Base-by-base conservation (phyloP, 2,888 invertebrate species). In the Proisotoma minuta region DNA sequence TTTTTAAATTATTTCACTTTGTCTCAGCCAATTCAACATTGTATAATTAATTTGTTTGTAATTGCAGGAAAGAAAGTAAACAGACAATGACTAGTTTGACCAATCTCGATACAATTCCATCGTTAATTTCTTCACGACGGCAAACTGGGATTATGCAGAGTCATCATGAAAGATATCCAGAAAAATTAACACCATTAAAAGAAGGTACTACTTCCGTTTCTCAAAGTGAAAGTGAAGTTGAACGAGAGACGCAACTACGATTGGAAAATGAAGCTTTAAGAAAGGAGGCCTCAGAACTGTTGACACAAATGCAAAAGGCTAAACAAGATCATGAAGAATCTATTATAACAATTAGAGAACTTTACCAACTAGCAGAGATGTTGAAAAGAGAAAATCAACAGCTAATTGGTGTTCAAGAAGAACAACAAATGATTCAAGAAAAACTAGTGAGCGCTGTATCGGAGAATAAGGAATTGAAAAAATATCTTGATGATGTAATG, bases 401-500 rank as follows among this genome's bases (percentile, higher is more conserved):
- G 20, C n/a, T 65, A 12, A 47, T 62, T 27, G 56, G 57, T 15
- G 63, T 53, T 48, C 63, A 63, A 53, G 60, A 65, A 15, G 61
- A 63, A n/a, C 65, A 70, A 24, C 62, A 60, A 57, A 43, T 52
- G 2, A 8, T 70, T 10, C 65, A 70, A 40, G 56, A 57, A 1
- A 65, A 64, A 39, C 53, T 64, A 1, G 10, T 63, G 2, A 59
- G 65, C 18, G 61, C 65, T 1, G n/a, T 70, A 0, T 34, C 62
- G 0, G 67, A 70, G 39, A 70, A 67, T 60, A 58, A 61, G 28
- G 56, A 63, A 23, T 59, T 70, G 53, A 65, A 66, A 22, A 49
- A 56, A 23, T 52, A 60, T 27, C 52, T 70, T 22, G 53, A 70
- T 10, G 40, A 49, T 12, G 23, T 69, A 10, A 26, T 61, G 43